phyloP scores from a whole-genome alignment of 2,797 vertebrate genomes.

The Rallus crepitans region DNA sequence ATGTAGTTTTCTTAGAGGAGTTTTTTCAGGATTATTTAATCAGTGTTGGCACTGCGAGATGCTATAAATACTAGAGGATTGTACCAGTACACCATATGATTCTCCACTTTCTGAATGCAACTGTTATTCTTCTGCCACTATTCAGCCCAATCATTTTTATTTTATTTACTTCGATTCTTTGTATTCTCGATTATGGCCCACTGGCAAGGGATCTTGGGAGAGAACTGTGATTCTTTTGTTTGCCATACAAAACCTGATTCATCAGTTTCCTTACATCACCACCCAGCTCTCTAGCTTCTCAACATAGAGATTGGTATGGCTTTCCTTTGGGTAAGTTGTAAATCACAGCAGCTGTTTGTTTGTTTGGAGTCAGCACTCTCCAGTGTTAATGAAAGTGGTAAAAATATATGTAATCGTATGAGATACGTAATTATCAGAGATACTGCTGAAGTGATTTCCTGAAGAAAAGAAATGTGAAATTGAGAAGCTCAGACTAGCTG shows the following conservation, averaged over 20 bases:
- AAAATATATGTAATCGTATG: not conserved
- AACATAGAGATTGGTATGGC: not conserved
- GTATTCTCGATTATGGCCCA: slow-evolving; percentile 50
- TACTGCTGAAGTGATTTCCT: not conserved
- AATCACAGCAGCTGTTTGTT: slow-evolving; percentile 31
- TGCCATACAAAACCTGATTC: slow-evolving; percentile 36
- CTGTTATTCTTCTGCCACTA: slow-evolving; percentile 51
- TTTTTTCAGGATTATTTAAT: slow-evolving; percentile 10
- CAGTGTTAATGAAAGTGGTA: not conserved
- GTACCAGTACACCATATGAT: not conserved
- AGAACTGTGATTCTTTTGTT: slow-evolving; percentile 62
- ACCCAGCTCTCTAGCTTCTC: slow-evolving; percentile 31
- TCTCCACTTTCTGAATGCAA: slow-evolving; percentile 42
- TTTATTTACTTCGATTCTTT: slow-evolving; percentile 67
- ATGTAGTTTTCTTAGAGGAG: not conserved
- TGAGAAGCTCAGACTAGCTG: not conserved
- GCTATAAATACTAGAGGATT: slow-evolving; percentile 5
- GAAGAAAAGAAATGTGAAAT: not conserved
- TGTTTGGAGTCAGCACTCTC: not conserved
- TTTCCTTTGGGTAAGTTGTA: slow-evolving; percentile 38
- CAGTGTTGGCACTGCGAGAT: not conserved
- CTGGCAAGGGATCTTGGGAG: slow-evolving; percentile 48
- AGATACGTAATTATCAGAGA: not conserved
- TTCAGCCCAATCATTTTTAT: slow-evolving; percentile 63
- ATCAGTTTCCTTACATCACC: slow-evolving; percentile 55